Evolutionary conservation across 1,140 invertebrate genomes (phyloP), one percentile per base, ranked within the genome.

Genomic region (Acromyrmex echinatior): DNA sequence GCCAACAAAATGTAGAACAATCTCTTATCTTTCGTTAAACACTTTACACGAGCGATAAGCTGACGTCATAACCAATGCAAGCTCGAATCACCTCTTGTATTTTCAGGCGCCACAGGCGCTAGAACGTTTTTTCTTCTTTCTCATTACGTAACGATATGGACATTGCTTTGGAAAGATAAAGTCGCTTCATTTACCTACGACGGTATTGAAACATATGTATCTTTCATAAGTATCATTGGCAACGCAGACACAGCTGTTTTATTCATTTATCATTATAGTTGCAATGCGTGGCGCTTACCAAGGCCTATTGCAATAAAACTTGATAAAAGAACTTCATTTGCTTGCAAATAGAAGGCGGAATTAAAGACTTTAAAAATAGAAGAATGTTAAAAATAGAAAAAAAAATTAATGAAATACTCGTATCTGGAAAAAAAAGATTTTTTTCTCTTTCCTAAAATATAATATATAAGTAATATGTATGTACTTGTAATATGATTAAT

Each of bases 21-120:
- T 81, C 31, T 53, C 21, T 81, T 81, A 81, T 81, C 79, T 21
- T 58, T 18, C 21, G 51, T 71, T n/a, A 28, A 71, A 81, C 21
- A 81, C 21, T 81, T 39, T 58, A 31, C 18, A 25, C 31, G 62
- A 58, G 10, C 18, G 65, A 81, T 81, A 81, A 81, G 65, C 31
- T 56, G 49, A 70, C 65, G 65, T 21, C 63, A 39, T 28, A 16
- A 65, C n/a, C 65, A 51, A 81, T 6, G 53, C 35, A 71, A 71
- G 21, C 28, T 51, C n/a, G 25, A 65, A 39, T 81, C 51, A 66
- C 28, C 39, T 49, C 60, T 63, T 39, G 4, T 77, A 60, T 63
- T 45, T 45, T 2, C 25, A 10, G 45, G 21, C 49, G 21, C 4
- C 16, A 39, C 5, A 9, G 21, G 14, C 49, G 51, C 10, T 7